A percentile compares a stretch with the other conserved stretches of the same genome.
These are phyloP conservation scores for Ophioninae sp. DNA, from an alignment of 2,888 invertebrate species.

Conservation along the genomic window DNA sequence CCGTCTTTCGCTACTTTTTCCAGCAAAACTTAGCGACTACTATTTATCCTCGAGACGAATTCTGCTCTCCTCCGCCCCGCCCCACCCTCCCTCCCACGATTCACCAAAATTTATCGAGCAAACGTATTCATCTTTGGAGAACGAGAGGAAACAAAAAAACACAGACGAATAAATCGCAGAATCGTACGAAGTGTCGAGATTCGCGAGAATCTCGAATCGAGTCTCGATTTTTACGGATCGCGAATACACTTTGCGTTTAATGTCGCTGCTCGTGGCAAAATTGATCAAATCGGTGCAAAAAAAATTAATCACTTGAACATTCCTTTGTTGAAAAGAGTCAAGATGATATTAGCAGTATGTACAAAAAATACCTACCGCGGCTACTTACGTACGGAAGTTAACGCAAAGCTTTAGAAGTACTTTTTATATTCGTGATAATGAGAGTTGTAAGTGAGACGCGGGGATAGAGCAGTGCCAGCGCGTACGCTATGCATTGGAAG, in stretches of 20 bases:
- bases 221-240: not conserved
- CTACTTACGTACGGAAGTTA: slow-evolving; percentile 84
- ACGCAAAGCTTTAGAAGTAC: slow-evolving; percentile 80
- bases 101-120: too few relatives aligned
- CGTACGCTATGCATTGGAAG: slow-evolving; percentile 79
- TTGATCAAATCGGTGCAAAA: slow-evolving; percentile 75
- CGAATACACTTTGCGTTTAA: slow-evolving; percentile 71
- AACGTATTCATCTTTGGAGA: too few relatives aligned
- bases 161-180: too few relatives aligned
- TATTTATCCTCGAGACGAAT: too few relatives aligned
- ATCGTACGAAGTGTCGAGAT: not conserved
- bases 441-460: slow-evolving; percentile 80
- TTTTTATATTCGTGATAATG: slow-evolving; percentile 76
- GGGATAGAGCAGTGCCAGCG: slow-evolving; percentile 78
- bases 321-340: slow-evolving; percentile 22
- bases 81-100: too few relatives aligned
- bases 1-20: too few relatives aligned
- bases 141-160: too few relatives aligned
- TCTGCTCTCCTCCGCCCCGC: too few relatives aligned
- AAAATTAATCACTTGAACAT: slow-evolving; percentile 61
- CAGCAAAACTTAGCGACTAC: too few relatives aligned
- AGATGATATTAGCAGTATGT: slow-evolving; percentile 67
- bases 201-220: too few relatives aligned
- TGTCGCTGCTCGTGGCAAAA: slow-evolving; percentile 71
- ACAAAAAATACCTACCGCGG: slow-evolving; percentile 85